Conservation (phyloP, 2,113 vertebrate genomes). For the Otus sunia region DNA sequence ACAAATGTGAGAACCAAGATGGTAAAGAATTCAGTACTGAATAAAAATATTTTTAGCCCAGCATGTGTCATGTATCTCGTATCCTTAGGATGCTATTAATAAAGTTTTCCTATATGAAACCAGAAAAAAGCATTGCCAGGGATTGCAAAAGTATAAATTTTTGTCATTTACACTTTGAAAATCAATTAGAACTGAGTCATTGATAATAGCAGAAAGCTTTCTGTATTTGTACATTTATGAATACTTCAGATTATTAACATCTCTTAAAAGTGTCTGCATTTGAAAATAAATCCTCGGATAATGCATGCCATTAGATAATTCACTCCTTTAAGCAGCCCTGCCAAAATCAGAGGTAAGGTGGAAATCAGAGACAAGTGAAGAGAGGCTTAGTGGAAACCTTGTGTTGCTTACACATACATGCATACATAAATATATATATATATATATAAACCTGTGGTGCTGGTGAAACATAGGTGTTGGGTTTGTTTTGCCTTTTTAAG, state of each 20-base stretch:
- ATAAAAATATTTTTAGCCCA: slow-evolving; percentile 50
- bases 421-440: too few species aligned
- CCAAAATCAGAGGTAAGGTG: neutral
- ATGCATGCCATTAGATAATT: neutral
- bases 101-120: slow-evolving; percentile 37
- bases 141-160: neutral
- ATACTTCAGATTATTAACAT: neutral
- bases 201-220: neutral
- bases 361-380: neutral
- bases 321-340: neutral
- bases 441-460: neutral
- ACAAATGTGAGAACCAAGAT: neutral
- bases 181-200: neutral
- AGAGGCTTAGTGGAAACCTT: neutral
- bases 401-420: neutral
- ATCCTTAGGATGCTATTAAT: slow-evolving; percentile 41
- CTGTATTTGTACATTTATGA: neutral
- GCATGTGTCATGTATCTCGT: neutral
- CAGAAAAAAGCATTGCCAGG: neutral
- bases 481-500: neutral
- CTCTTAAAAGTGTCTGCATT: neutral
- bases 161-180: slow-evolving; percentile 19
- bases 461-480: neutral
- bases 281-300: neutral
- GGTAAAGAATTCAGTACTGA: slow-evolving; percentile 16